Evolutionary conservation across 2,113 vertebrate species (phyloP), one percentile per base, ranked within the genome.

Genomic region (Scomber japonicus): DNA sequence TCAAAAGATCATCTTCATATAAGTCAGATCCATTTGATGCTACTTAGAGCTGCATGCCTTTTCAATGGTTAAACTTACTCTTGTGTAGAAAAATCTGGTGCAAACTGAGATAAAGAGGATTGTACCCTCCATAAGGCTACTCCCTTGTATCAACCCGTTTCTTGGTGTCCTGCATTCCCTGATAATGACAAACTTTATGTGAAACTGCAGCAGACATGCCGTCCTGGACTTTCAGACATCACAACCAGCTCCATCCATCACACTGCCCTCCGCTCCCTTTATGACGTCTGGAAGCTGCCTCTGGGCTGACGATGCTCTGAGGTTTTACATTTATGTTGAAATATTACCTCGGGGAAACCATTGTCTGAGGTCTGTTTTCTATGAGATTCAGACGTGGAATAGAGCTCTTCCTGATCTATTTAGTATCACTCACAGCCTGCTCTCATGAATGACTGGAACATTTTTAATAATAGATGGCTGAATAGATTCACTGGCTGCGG

Each of bases 391-490:
- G 57, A 67, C 2, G 5, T 57, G 67, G 77, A 67, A 86, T 46
- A 73, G 55, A 69, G 45, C 78, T 82, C 65, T 49, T 75, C 70
- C 21, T 73, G 56, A 82, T 90, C 84, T 80, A 21, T 87, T 87
- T 81, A 84, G 72, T 45, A 50, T 91, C 70, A 45, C 66, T 73
- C 60, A 5, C 59, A 80, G 68, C 55, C 79, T 21, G 80, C 56
- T 69, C 61, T 90, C 74, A 27, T 46, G 46, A 72, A 81, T 61
- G 82, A 72, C 77, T 75, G 78, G 57, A 83, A 83, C 71, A 59
- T 61, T 88, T 91, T 92, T 83, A 90, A 92, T 90, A 81, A 90
- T 91, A 54, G 61, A 90, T 84, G 81, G 48, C 71, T 55, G 54
- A 80, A 71, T 51, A 65, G 82, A 82, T 82, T 80, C 71, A 27